Base-by-base conservation (phyloP, 1,140 invertebrate genomes). In the Tetranychus urticae region DNA sequence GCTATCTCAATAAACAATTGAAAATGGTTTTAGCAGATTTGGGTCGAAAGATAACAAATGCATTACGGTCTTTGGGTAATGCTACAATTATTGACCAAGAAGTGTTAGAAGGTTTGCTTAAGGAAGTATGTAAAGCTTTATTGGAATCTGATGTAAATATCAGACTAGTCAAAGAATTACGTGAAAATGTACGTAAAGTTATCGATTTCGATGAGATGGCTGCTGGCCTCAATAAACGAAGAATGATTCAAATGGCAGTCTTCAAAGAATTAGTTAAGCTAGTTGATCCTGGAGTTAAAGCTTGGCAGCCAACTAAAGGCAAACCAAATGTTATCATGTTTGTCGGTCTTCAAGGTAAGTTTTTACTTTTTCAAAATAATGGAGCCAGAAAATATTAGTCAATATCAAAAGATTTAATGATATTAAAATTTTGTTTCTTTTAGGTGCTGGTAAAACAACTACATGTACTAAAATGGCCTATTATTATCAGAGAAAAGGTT, bases 201-300 rank as follows among this genome's bases (percentile, higher is more conserved):
- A 97, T 97, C 74, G 89, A 98, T 76, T 98, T 99, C 77, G 93
- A 99, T 71, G 96, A 99, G 71, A 98, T 98, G 91, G 92, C 92
- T 70, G 92, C 64, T 33, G 96, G 96, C 31, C 80, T 99, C 35
- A 99, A 98, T 73, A 99, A 99, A 70, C 76, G 94, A 36, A 77
- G 92, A 58, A 94, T 99, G 87, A 98, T 99, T 69, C 93, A 99
- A 72, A 93, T 87, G 65, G 91, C 92, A 63, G 94, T 99, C 2
- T 98, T 97, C 71, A 91, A 94, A 73, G 94, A 99, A 77, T 81
- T 99, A 50, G 86, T 98, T 6, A 98, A 97, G 87, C 75, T 99
- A 31, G 91, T 99, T 60, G 96, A 99, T 78, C 93, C 96, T 61
- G 90, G 89, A 61, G 92, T 97, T 1, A 96, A 97, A 74, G 86